Percentiles rank a stretch among this genome's conserved stretches.
phyloP scores from a whole-genome alignment of 2,113 vertebrate genomes.

The human region DNA sequence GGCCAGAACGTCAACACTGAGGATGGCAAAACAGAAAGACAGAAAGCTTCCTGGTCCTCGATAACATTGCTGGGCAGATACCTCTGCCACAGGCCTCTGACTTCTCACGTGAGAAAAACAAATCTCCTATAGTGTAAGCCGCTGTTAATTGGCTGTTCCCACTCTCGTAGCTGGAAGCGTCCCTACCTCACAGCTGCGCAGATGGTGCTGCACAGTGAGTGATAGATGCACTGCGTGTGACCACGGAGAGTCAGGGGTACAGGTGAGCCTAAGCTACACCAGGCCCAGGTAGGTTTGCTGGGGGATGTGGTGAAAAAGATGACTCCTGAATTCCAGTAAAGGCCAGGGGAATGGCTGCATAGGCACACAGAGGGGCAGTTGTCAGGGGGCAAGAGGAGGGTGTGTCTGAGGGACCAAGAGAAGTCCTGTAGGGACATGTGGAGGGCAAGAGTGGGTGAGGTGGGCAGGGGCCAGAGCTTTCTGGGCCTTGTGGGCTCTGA shows the following conservation, averaged over 20 bases:
- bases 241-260: fast-evolving
- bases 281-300: not conserved
- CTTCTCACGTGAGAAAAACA: not conserved
- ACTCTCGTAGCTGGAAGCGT: not conserved
- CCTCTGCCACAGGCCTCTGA: not conserved
- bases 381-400: not conserved
- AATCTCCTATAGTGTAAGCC: not conserved
- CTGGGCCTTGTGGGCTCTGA: not conserved
- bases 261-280: not conserved
- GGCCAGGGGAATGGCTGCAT: not conserved
- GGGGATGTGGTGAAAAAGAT: not conserved
- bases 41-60: not conserved
- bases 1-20: not conserved
- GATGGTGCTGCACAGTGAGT: not conserved
- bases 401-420: not conserved
- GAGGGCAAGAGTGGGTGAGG: not conserved
- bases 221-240: not conserved
- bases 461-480: too few species aligned
- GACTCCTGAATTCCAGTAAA: not conserved
- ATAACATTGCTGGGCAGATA: not conserved
- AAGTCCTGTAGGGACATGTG: not conserved
- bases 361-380: not conserved
- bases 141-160: not conserved
- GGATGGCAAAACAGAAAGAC: not conserved
- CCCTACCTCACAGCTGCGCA: not conserved